Evolutionary conservation across 2,797 vertebrate genomes (phyloP).

Genomic region (Nannoperca obscura): DNA sequence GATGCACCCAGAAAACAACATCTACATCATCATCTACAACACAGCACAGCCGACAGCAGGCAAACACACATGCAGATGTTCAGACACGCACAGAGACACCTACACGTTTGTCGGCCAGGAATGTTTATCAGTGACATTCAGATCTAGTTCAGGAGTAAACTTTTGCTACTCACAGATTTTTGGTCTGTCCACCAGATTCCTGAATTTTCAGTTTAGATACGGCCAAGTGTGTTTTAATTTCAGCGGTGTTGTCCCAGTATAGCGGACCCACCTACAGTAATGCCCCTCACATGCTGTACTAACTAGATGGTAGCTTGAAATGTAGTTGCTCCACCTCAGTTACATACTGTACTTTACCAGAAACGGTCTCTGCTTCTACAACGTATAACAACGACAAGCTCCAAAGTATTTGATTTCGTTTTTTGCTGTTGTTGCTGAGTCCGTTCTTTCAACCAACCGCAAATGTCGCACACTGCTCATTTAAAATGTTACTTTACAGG

Average conservation of each 20-base stretch:
- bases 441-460: slow-evolving; percentile 19
- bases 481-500: slow-evolving; percentile 34
- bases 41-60: slow-evolving; percentile 55
- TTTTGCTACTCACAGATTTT: slow-evolving; percentile 68
- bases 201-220: slow-evolving; percentile 33
- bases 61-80: slow-evolving; percentile 32
- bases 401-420: slow-evolving; percentile 13
- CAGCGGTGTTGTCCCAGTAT: slow-evolving; percentile 19
- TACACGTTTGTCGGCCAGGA: slow-evolving; percentile 39
- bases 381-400: slow-evolving; percentile 24
- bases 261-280: slow-evolving; percentile 50
- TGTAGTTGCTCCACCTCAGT: slow-evolving; percentile 61
- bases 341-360: slow-evolving; percentile 45
- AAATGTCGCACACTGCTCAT: slow-evolving; percentile 25
- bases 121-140: slow-evolving; percentile 54
- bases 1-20: slow-evolving; percentile 78
- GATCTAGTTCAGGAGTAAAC: slow-evolving; percentile 65
- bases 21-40: slow-evolving; percentile 73
- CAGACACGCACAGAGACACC: slow-evolving; percentile 35
- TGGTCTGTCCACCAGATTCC: slow-evolving; percentile 54
- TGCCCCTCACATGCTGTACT: slow-evolving; percentile 49
- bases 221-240: slow-evolving; percentile 28
- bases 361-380: slow-evolving; percentile 25
- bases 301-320: slow-evolving; percentile 50
- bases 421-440: not conserved